A percentile compares a stretch with the other conserved stretches of the same genome.
Evolutionary conservation across 2,797 vertebrate species (phyloP).

Genomic region (Spondyliosoma cantharus): DNA sequence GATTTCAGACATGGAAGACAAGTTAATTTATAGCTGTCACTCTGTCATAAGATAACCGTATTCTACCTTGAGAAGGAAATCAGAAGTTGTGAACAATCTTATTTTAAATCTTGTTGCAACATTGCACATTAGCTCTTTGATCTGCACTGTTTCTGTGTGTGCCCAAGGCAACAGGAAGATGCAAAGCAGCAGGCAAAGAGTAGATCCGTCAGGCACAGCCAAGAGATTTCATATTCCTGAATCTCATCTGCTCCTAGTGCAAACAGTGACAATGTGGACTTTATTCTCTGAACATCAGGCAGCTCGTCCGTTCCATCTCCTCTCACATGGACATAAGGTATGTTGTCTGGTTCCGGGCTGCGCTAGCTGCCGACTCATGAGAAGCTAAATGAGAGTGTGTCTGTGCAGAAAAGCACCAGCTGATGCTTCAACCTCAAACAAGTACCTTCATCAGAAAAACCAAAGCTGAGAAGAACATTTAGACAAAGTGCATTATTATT

Average conservation of each 20-base stretch:
- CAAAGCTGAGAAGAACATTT: conserved; percentile 17
- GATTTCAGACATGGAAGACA: background rate
- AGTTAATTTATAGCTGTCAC: conserved; percentile 31
- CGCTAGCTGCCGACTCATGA: background rate
- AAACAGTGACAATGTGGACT: conserved; percentile 32
- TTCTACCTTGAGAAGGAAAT: conserved; percentile 52
- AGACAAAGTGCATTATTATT: background rate
- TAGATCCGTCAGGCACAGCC: conserved; percentile 52
- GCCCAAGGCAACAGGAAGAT: conserved; percentile 59
- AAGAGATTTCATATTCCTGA: conserved; percentile 65
- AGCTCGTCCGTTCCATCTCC: conserved; percentile 46
- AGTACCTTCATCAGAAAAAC: conserved; percentile 19
- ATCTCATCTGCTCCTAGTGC: conserved; percentile 51
- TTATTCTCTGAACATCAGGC: conserved; percentile 33
- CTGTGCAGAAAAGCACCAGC: conserved; percentile 17
- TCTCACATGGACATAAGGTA: conserved; percentile 35
- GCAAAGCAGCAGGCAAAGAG: conserved; percentile 61
- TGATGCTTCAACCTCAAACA: conserved; percentile 8
- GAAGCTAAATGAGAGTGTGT: conserved; percentile 8
- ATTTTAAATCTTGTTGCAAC: conserved; percentile 70
- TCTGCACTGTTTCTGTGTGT: conserved; percentile 52
- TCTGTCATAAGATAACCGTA: conserved; percentile 32
- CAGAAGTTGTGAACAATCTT: conserved; percentile 69
- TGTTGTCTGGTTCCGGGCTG: conserved; percentile 22
- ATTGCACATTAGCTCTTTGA: conserved; percentile 66